A percentile compares a stretch with the other conserved stretches of the same genome.
Conservation (phyloP, 2,797 vertebrate species). For the Streptopelia turtur region DNA sequence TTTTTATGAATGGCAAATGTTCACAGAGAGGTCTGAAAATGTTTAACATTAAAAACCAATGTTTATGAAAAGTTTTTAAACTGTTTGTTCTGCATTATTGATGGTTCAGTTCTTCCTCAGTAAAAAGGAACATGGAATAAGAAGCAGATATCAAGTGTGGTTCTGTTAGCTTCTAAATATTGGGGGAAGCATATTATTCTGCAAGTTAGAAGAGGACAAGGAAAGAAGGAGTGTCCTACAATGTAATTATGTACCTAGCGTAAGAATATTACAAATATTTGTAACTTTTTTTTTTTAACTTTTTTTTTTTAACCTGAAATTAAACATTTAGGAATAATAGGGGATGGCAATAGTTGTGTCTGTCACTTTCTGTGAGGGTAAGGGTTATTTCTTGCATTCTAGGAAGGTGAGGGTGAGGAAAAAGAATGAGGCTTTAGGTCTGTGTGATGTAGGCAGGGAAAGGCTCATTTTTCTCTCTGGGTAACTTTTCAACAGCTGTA, state of each 20-base stretch:
- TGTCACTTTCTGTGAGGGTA: background rate
- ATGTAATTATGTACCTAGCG: background rate
- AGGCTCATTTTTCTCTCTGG: background rate
- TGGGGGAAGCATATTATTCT: background rate
- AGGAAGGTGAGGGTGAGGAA: fast-evolving
- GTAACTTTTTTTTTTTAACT: background rate
- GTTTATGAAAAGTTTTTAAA: background rate
- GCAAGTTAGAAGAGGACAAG: background rate
- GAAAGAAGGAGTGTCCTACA: background rate
- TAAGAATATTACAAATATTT: background rate
- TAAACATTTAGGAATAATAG: background rate
- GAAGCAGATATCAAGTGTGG: background rate
- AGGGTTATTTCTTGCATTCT: background rate
- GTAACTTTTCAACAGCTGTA: background rate
- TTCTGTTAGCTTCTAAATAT: background rate
- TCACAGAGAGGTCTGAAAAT: background rate
- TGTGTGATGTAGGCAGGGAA: background rate
- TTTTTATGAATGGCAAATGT: background rate
- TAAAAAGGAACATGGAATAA: background rate
- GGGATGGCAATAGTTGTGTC: background rate
- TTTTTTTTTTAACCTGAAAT: background rate
- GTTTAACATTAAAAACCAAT: background rate
- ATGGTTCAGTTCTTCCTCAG: background rate
- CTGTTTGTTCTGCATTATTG: background rate
- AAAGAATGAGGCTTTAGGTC: background rate